phyloP scores from a whole-genome alignment of 2,797 vertebrate genomes.

The Pyrocephalus nanus region DNA sequence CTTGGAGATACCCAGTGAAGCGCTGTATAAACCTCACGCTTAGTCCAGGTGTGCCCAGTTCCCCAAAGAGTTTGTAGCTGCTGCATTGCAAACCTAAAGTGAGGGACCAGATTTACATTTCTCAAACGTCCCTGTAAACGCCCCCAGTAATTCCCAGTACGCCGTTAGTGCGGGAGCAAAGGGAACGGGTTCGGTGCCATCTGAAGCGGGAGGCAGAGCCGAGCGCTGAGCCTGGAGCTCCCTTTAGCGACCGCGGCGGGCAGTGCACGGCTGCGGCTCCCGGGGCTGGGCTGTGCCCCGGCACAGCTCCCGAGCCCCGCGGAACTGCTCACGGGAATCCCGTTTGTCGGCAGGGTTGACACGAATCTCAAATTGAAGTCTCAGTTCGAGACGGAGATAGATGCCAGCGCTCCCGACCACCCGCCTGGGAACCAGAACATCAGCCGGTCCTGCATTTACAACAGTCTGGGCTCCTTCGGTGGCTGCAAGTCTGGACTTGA shows the following conservation, averaged over 20 bases:
- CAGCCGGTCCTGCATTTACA: not conserved
- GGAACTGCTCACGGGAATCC: not conserved
- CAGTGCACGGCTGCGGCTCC: not conserved
- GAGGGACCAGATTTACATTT: not conserved
- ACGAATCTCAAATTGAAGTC: too few relatives aligned
- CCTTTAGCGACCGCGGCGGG: conserved; percentile 26
- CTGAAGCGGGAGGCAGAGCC: accelerated
- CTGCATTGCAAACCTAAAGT: not conserved
- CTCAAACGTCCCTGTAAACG: not conserved
- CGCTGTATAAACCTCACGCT: not conserved
- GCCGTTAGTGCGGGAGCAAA: not conserved
- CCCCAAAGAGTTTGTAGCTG: not conserved
- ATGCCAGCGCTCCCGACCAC: not conserved
- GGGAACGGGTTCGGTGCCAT: accelerated
- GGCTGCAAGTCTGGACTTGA: not conserved
- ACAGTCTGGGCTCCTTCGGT: too few relatives aligned
- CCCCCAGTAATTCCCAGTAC: not conserved
- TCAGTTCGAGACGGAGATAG: not conserved
- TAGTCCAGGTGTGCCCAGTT: not conserved
- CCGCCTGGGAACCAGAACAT: not conserved
- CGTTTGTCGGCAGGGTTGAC: accelerated
- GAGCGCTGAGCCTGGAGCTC: conserved; percentile 65
- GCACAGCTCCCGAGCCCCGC: accelerated
- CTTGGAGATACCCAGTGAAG: not conserved
- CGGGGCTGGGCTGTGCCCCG: not conserved